Evolutionary conservation across 2,113 vertebrate species (phyloP).

Genomic region (Panthera leo): DNA sequence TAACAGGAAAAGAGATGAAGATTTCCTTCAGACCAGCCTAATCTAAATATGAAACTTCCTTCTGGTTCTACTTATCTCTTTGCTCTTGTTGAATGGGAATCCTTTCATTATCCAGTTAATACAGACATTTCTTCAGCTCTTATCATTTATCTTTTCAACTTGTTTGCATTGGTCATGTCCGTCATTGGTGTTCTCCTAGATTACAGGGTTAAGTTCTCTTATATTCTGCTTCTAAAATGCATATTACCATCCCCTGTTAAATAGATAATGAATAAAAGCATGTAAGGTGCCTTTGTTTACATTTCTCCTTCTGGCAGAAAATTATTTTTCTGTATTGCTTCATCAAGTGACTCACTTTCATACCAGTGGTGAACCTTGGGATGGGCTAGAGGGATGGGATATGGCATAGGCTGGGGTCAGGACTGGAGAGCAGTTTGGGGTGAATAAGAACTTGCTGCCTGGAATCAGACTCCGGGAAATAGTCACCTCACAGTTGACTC

Average conservation of each 20-base stretch:
- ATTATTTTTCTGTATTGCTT: neutral
- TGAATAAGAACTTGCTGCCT: neutral
- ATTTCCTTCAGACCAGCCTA: constrained; percentile 30
- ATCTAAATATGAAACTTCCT: constrained; percentile 59
- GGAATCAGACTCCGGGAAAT: neutral
- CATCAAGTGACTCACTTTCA: neutral
- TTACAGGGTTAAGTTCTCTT: neutral
- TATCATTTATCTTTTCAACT: constrained; percentile 42
- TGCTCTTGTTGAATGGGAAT: constrained; percentile 49
- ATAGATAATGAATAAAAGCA: neutral
- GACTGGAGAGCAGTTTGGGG: neutral
- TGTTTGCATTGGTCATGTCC: constrained; percentile 38
- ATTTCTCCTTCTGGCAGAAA: neutral
- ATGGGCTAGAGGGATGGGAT: neutral
- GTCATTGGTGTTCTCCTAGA: neutral
- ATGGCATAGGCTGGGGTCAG: rapidly evolving
- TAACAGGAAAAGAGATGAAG: constrained; percentile 51
- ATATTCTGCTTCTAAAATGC: neutral
- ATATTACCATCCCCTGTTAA: neutral
- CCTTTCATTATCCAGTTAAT: constrained; percentile 49
- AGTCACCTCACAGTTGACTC: neutral
- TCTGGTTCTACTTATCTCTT: constrained; percentile 33
- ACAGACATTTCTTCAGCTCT: constrained; percentile 22
- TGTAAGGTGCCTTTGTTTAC: neutral
- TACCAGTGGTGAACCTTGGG: neutral